Percentiles rank a stretch among this genome's conserved stretches.
phyloP scores from a whole-genome alignment of 2,113 vertebrate species.

The Pollimyrus isidori region DNA sequence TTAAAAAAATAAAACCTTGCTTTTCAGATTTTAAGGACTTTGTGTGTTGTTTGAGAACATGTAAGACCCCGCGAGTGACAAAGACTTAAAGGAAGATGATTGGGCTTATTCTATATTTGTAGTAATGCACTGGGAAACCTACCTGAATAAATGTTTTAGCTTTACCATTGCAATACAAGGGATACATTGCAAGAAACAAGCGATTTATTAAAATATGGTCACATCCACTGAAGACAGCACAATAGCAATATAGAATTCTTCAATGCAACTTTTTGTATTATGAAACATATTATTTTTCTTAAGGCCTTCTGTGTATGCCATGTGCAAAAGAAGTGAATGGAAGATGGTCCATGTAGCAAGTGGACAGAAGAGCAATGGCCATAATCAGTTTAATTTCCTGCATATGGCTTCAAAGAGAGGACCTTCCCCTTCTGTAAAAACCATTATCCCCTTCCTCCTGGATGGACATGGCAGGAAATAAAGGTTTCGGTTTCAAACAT shows the following conservation, averaged over 20 bases:
- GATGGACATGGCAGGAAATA: constrained; percentile 17
- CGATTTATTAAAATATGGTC: neutral
- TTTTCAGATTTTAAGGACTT: neutral
- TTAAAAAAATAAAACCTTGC: neutral
- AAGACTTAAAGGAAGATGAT: neutral
- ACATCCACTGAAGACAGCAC: neutral
- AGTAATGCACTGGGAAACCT: neutral
- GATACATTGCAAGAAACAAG: neutral
- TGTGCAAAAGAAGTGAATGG: neutral
- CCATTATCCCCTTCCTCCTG: constrained; percentile 13
- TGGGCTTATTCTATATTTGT: neutral
- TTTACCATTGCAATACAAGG: neutral
- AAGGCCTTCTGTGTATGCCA: neutral
- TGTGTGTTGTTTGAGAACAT: neutral
- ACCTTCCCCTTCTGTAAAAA: constrained; percentile 11
- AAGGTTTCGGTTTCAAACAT: constrained; percentile 18
- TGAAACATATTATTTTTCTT: neutral
- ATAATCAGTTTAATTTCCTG: constrained; percentile 17
- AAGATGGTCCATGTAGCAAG: neutral
- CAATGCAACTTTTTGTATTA: neutral
- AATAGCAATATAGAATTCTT: neutral
- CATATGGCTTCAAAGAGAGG: neutral
- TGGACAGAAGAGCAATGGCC: neutral
- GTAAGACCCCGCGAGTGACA: neutral
- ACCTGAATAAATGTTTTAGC: neutral